These are phyloP conservation scores for Agonopterix arenella DNA, from an alignment of 2,888 invertebrate species.

Conservation along the genomic window DNA sequence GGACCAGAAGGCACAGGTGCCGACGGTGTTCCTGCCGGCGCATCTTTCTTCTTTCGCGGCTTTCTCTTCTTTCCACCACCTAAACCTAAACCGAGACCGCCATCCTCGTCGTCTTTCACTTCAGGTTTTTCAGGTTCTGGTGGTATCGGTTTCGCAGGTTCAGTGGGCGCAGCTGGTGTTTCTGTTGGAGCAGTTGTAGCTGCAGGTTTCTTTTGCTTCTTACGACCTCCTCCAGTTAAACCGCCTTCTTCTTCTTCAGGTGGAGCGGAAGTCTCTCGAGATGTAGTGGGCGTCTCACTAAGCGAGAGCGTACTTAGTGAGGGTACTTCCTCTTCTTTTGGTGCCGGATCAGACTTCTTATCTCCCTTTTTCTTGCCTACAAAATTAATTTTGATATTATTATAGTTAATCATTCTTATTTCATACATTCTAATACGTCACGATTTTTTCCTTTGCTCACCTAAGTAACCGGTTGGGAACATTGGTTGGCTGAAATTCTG, in stretches of 20 bases:
- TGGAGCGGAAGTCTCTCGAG: background rate
- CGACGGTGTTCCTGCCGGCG: background rate
- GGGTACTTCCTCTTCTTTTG: background rate
- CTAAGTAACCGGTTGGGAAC: no score
- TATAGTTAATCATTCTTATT: no score
- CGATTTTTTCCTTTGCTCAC: no score
- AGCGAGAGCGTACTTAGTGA: background rate
- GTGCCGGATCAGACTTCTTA: constrained; percentile 4
- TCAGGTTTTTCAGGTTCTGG: constrained; percentile 4
- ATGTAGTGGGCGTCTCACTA: background rate
- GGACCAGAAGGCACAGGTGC: background rate
- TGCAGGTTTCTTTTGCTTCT: constrained; percentile 4
- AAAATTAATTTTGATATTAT: background rate
- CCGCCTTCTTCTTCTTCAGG: constrained; percentile 4
- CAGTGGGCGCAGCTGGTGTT: background rate
- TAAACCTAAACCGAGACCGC: constrained; percentile 18
- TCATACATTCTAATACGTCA: no score
- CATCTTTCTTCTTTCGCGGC: constrained; percentile 11
- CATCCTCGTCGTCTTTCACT: constrained; percentile 17
- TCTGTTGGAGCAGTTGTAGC: constrained; percentile 1
- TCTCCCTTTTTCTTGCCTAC: constrained; percentile 30
- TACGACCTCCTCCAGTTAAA: constrained; percentile 7
- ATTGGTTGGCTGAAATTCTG: no score
- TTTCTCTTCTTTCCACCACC: constrained; percentile 15
- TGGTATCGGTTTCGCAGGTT: constrained; percentile 2